A percentile compares a stretch with the other conserved stretches of the same genome.
Evolutionary conservation across 1,140 invertebrate genomes (phyloP).

Genomic region (Orussus abietinus): DNA sequence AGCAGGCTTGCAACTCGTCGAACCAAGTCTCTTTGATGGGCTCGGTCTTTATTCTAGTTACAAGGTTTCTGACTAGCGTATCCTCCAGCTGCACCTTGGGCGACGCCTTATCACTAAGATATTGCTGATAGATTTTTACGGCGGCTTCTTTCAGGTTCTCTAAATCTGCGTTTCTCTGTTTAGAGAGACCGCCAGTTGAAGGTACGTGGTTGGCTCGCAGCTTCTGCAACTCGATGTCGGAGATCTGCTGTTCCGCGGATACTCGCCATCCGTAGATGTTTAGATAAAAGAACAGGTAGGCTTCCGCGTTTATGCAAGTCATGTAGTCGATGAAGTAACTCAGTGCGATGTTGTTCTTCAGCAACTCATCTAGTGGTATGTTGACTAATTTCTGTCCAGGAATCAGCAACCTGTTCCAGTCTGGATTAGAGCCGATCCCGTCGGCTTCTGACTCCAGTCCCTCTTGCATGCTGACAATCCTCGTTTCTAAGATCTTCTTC

Average conservation of each 20-base stretch:
- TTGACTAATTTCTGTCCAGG: constrained; percentile 63
- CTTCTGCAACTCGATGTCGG: constrained; percentile 58
- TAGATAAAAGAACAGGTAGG: constrained; percentile 78
- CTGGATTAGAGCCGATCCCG: constrained; percentile 40
- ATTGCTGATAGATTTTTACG: constrained; percentile 77
- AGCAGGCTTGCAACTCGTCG: constrained; percentile 74
- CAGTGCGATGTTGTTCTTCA: constrained; percentile 76
- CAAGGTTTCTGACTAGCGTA: constrained; percentile 60
- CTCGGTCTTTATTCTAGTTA: constrained; percentile 64
- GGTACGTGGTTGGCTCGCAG: constrained; percentile 37
- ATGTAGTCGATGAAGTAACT: constrained; percentile 83
- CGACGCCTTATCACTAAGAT: constrained; percentile 72
- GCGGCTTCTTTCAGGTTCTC: constrained; percentile 73
- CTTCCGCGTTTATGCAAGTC: constrained; percentile 66
- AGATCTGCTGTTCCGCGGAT: constrained; percentile 73
- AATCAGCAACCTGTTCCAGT: constrained; percentile 56
- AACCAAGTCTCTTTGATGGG: constrained; percentile 72
- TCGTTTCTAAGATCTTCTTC: constrained; percentile 67
- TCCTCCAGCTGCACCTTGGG: constrained; percentile 66
- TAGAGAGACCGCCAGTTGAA: constrained; percentile 20
- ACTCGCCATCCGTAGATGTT: constrained; percentile 80
- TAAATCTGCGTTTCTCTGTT: constrained; percentile 42
- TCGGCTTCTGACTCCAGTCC: constrained; percentile 53
- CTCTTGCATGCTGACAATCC: constrained; percentile 62
- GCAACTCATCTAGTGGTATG: constrained; percentile 71